Evolutionary conservation across 2,888 invertebrate species (phyloP), one percentile per base, ranked within the genome.

Genomic region (Synergus laeviventris): DNA sequence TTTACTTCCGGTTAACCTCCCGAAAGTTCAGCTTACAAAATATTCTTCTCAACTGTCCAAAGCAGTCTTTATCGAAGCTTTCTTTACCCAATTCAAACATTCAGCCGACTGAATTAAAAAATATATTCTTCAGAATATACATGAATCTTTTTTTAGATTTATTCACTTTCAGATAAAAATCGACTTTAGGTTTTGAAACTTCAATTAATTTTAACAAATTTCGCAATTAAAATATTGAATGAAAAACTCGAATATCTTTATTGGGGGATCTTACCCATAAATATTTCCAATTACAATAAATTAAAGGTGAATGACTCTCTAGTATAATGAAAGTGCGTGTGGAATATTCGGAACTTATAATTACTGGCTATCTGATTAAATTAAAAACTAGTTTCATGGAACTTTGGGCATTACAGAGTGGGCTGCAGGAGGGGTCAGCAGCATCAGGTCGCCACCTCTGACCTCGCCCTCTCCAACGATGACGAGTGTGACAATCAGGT

Each of bases 381-480:
- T 18, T 39, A 42, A 66, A 64, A 64, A 42, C 39, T 64, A 42
- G 39, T 64, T 66, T 66, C 18, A 66, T 79, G 81, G 79, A 84
- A 86, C 86, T 84, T 87, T 87, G 86, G 83, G 82, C 82, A 87
- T 90, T 90, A 79, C 89, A 90, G 90, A 89, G 85, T 84, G 83
- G 85, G 86, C 85, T 88, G 87, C 89, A 89, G 89, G 84, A 88
- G 88, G 85, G 85, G 86, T 81, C 89, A 89, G 83, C 89, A 89
- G 82, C 89, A 90, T 81, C 89, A 90, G 85, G 88, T 90, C 87
- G 88, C 89, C 82, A 91, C 91, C 81, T 91, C 91, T 84, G 91
- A 91, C 86, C 90, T 91, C 86, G 91, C 90, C 83, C 90, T 91
- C 85, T 91, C 91, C 88, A 91, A 91, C 87, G 91, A 91, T 88